phyloP scores from a whole-genome alignment of 2,888 invertebrate genomes.

The Deroplatys truncata region DNA sequence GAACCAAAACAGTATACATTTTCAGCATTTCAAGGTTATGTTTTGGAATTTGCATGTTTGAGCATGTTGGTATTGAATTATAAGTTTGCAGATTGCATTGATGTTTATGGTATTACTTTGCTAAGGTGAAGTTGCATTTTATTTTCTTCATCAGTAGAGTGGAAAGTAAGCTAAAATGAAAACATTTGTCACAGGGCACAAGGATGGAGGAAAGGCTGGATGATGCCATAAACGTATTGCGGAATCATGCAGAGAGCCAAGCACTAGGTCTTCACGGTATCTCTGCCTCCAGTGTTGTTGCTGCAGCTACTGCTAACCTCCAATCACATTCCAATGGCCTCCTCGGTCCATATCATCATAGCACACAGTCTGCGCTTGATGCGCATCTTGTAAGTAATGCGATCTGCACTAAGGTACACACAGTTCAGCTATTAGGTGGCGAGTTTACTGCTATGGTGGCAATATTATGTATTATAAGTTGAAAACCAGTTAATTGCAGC shows the following conservation, averaged over 20 bases:
- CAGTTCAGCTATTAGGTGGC: too few species aligned
- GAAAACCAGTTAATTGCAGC: too few species aligned
- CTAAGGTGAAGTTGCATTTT: not conserved
- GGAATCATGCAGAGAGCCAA: conserved; percentile 88
- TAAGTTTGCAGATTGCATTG: not conserved
- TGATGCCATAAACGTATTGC: conserved; percentile 90
- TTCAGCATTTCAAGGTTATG: not conserved
- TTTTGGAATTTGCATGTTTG: not conserved
- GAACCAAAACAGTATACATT: not conserved
- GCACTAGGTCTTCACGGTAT: conserved; percentile 41
- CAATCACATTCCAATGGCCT: conserved; percentile 50
- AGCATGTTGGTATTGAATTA: not conserved
- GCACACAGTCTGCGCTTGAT: conserved; percentile 29
- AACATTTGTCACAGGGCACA: conserved; percentile 60
- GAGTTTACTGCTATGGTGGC: too few species aligned
- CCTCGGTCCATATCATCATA: conserved; percentile 52
- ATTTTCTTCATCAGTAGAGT: not conserved
- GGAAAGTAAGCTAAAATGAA: not conserved
- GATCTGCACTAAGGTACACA: too few species aligned
- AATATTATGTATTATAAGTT: too few species aligned
- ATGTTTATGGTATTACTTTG: not conserved
- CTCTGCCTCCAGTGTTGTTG: conserved; percentile 21
- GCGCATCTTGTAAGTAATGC: conserved; percentile 33
- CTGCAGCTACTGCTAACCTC: conserved; percentile 41
- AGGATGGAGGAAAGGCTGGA: conserved; percentile 93